These are phyloP conservation scores for Pristis pectinata DNA, from an alignment of 2,797 vertebrate genomes.

Conservation along the genomic window DNA sequence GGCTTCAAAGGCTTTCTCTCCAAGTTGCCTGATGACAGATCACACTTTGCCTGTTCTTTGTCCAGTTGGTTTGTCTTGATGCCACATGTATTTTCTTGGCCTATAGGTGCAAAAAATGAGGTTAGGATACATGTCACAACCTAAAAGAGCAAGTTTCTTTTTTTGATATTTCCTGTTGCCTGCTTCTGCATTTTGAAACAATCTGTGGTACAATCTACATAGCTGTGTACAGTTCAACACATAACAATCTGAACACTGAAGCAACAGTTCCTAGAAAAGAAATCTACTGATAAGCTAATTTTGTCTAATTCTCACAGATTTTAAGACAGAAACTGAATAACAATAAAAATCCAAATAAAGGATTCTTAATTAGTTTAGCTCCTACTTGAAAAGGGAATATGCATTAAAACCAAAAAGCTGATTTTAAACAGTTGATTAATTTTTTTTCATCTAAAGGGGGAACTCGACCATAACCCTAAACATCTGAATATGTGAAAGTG, in stretches of 20 bases:
- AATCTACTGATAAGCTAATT: neutral
- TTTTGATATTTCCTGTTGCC: neutral
- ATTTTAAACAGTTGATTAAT: neutral
- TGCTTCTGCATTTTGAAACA: conserved; percentile 11
- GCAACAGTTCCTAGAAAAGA: neutral
- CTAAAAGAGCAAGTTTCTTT: neutral
- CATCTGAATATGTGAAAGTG: neutral
- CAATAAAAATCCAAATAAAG: neutral
- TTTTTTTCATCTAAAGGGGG: neutral
- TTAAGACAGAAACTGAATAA: neutral
- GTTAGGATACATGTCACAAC: neutral
- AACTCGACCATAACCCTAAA: neutral
- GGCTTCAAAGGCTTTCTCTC: neutral
- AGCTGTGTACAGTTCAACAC: neutral
- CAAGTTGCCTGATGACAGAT: neutral
- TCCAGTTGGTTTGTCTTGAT: neutral
- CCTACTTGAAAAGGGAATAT: neutral
- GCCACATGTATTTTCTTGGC: neutral
- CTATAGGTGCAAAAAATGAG: neutral
- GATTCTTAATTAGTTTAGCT: neutral
- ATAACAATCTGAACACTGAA: neutral
- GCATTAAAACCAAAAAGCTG: neutral
- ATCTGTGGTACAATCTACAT: neutral
- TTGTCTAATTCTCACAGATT: neutral
- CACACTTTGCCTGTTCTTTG: neutral